A percentile compares a stretch with the other conserved stretches of the same genome.
Conservation (phyloP, 37 sponge, comb jelly and placozoan species). For the Crambe crambe region DNA sequence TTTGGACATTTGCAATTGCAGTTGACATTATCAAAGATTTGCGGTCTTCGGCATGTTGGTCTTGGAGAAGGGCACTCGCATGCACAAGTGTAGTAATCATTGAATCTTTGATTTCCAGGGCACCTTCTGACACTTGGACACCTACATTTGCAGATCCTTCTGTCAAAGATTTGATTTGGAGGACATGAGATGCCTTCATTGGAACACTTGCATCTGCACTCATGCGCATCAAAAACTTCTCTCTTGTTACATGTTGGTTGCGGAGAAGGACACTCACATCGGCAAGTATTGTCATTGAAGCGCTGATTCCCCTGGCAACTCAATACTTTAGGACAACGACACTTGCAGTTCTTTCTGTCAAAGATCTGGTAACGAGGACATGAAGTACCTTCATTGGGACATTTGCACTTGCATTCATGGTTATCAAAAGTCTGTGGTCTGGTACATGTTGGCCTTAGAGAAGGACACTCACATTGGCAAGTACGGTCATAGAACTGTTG, state of each 20-base stretch:
- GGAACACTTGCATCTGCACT: neutral
- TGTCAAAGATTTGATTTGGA: neutral
- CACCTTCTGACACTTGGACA: no score
- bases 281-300: conserved; percentile 27
- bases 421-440: conserved; percentile 21
- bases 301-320: conserved; percentile 3
- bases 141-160: neutral
- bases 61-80: neutral
- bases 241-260: neutral
- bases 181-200: neutral
- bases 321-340: conserved; percentile 26
- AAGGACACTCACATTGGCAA: conserved; percentile 30
- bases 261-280: conserved; percentile 22
- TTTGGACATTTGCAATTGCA: neutral
- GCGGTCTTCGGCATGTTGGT: neutral
- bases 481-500: no score
- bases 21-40: neutral
- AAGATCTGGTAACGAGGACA: neutral
- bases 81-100: neutral
- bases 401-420: conserved; percentile 38
- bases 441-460: neutral
- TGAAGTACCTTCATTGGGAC: conserved; percentile 1
- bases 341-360: conserved; percentile 10
- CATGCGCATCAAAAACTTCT: neutral
- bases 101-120: no score